These are phyloP conservation scores for Meloidogyne chitwoodi DNA, from an alignment of 1,140 invertebrate genomes.

Conservation along the genomic window DNA sequence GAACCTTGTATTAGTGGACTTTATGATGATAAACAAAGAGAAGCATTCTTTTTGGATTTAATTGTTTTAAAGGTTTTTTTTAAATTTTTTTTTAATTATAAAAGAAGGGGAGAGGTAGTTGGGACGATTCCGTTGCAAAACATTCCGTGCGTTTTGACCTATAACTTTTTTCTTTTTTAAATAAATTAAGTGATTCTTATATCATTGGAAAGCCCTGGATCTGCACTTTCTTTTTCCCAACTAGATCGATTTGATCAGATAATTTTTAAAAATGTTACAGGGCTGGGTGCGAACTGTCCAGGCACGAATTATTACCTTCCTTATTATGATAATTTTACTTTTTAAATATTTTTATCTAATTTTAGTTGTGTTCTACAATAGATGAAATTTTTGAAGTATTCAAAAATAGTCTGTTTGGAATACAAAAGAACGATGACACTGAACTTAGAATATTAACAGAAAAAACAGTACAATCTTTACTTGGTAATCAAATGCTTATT, in stretches of 20 bases:
- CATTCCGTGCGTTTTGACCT: no score
- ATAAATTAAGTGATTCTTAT: no score
- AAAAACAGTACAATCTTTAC: not conserved
- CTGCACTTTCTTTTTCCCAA: no score
- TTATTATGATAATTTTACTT: no score
- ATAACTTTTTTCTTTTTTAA: no score
- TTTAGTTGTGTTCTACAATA: slow-evolving; percentile 14
- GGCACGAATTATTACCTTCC: no score
- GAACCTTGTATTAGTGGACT: slow-evolving; percentile 32
- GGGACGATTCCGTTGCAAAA: no score
- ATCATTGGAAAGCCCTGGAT: no score
- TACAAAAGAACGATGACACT: not conserved
- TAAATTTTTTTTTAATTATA: not conserved
- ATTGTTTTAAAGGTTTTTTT: slow-evolving; percentile 44
- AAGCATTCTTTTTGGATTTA: slow-evolving; percentile 46
- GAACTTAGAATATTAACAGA: slow-evolving; percentile 12
- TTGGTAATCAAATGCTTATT: slow-evolving; percentile 2
- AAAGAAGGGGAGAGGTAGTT: no score
- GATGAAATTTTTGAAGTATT: slow-evolving; percentile 21
- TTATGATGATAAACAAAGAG: slow-evolving; percentile 18
- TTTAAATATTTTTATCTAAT: not conserved
- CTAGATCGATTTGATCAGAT: no score
- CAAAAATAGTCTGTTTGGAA: slow-evolving; percentile 9
- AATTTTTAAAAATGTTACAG: no score
- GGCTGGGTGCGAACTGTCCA: no score